A percentile compares a stretch with the other conserved stretches of the same genome.
Conservation (phyloP, 92 coral and sea anemone genomes). For the Siderastrea siderea region DNA sequence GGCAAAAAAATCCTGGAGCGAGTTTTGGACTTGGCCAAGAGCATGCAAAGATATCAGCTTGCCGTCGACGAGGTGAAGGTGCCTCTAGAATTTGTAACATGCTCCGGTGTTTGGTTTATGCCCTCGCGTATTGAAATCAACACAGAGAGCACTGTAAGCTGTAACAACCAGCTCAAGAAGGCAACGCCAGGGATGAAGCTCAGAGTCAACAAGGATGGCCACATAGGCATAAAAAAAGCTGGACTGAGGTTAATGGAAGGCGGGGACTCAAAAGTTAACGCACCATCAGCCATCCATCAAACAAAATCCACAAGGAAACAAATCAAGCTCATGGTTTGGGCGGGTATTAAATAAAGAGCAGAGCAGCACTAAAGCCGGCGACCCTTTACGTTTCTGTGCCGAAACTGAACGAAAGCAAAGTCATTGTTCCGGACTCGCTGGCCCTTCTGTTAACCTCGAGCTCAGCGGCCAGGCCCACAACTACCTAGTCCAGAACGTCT, state of each 20-base stretch:
- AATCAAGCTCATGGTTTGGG: background rate
- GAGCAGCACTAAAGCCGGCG: no score
- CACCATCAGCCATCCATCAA: background rate
- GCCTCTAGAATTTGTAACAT: no score
- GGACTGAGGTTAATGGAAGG: background rate
- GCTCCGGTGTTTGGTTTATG: no score
- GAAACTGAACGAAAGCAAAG: constrained; percentile 26
- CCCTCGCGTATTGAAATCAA: no score
- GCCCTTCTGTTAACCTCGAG: background rate
- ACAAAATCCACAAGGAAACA: background rate
- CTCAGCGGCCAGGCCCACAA: constrained; percentile 7
- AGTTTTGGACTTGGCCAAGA: background rate
- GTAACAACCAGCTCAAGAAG: background rate
- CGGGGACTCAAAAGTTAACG: background rate
- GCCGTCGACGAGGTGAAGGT: no score
- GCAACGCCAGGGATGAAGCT: background rate
- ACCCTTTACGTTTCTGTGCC: no score
- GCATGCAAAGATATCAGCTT: no score
- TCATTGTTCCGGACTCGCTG: constrained; percentile 15
- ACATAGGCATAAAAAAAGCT: background rate
- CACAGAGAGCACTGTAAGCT: background rate
- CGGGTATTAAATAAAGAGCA: no score
- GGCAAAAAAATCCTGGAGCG: background rate
- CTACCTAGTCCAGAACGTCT: constrained; percentile 19
- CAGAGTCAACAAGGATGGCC: background rate